Percentiles rank a stretch among this genome's conserved stretches.
These are phyloP conservation scores for Orchestia grillus DNA, from an alignment of 1,140 invertebrate species.

Conservation along the genomic window DNA sequence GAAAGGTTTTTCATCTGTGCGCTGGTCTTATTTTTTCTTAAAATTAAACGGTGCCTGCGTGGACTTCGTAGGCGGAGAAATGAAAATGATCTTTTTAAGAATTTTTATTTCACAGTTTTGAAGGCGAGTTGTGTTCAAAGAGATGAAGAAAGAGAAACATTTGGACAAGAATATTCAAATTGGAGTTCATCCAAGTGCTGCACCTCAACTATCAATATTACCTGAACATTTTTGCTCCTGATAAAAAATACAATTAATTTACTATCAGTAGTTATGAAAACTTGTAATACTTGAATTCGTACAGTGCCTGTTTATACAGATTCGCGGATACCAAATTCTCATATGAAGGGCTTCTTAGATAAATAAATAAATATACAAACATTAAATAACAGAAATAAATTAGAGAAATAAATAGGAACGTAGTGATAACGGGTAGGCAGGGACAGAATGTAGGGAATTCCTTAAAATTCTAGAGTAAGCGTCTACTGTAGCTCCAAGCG, in stretches of 20 bases:
- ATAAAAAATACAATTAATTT: not conserved
- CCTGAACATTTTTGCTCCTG: not conserved
- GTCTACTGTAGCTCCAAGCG: not conserved
- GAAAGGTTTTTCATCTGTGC: too few relatives aligned
- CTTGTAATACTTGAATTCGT: not conserved
- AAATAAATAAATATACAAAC: slow-evolving; percentile 1
- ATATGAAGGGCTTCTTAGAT: not conserved
- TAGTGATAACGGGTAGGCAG: not conserved
- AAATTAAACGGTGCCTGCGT: too few relatives aligned
- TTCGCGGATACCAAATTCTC: not conserved
- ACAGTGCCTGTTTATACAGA: not conserved
- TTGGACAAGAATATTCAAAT: not conserved
- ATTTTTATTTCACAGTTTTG: not conserved
- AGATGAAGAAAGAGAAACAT: not conserved
- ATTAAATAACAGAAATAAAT: slow-evolving; percentile 20
- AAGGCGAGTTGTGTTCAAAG: not conserved
- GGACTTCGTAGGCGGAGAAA: not conserved
- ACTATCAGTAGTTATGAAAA: not conserved
- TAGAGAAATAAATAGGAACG: not conserved
- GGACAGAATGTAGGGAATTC: not conserved
- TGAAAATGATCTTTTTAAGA: not conserved
- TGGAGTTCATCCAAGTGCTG: not conserved
- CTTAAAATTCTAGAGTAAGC: not conserved
- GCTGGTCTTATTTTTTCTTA: too few relatives aligned
- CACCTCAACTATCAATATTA: not conserved